A percentile compares a stretch with the other conserved stretches of the same genome.
These are phyloP conservation scores for Eutrigla gurnardus DNA, from an alignment of 2,797 vertebrate species.

Conservation along the genomic window DNA sequence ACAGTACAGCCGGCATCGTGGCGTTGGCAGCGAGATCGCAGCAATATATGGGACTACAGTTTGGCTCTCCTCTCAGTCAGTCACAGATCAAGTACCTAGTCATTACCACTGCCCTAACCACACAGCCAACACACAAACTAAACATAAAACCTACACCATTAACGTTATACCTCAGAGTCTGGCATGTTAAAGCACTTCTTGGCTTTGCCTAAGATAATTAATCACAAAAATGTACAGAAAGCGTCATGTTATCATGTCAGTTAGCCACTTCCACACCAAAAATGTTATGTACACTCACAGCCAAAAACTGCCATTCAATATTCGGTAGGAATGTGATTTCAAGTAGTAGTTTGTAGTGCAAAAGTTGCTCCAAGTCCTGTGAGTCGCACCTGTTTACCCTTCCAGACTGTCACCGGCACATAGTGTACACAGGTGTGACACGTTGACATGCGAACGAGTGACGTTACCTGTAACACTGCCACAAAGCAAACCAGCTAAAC, in stretches of 20 bases:
- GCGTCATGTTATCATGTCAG: constrained; percentile 1
- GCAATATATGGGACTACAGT: constrained; percentile 45
- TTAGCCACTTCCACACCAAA: constrained; percentile 5
- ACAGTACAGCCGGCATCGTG: constrained; percentile 69
- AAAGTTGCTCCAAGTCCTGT: constrained; percentile 20
- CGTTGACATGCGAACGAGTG: constrained; percentile 36
- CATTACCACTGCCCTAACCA: constrained; percentile 45
- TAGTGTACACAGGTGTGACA: constrained; percentile 54
- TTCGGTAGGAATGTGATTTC: constrained; percentile 47
- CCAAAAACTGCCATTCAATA: background rate
- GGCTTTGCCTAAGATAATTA: background rate
- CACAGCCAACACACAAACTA: constrained; percentile 4
- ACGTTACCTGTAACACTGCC: background rate
- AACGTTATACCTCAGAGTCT: constrained; percentile 9
- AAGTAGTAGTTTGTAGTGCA: constrained; percentile 36
- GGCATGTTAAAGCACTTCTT: constrained; percentile 19
- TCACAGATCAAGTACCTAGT: constrained; percentile 25
- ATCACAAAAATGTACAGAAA: constrained; percentile 3
- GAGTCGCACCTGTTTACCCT: constrained; percentile 69
- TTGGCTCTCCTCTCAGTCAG: constrained; percentile 40
- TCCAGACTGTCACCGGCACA: constrained; percentile 57
- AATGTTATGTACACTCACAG: background rate
- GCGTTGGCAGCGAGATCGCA: constrained; percentile 28
- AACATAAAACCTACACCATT: constrained; percentile 13
- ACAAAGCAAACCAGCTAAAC: background rate